phyloP scores from a whole-genome alignment of 2,888 invertebrate species.

The Aphrophora alni region DNA sequence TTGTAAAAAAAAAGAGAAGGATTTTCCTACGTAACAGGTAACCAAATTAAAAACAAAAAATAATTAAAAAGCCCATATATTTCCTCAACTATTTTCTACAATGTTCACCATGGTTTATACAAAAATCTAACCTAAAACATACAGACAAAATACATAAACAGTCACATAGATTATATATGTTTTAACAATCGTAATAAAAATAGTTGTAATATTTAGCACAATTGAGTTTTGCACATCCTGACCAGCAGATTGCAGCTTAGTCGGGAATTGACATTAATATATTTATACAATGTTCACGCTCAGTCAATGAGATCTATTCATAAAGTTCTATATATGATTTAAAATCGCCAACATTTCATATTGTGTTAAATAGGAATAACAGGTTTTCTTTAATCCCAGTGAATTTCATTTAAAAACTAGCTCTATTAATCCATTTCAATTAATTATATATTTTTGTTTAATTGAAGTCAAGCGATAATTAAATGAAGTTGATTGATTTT shows the following conservation, averaged over 20 bases:
- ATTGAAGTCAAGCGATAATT: too few species aligned
- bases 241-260: background rate
- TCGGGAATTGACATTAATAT: background rate
- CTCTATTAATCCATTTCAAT: too few species aligned
- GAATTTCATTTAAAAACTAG: too few species aligned
- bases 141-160: constrained; percentile 4
- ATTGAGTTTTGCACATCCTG: background rate
- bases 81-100: background rate
- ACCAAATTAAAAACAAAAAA: too few species aligned
- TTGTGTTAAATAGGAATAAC: background rate
- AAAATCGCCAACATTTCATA: background rate
- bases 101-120: background rate
- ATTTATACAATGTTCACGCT: background rate
- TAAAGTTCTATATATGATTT: background rate
- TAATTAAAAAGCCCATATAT: background rate
- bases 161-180: constrained; percentile 9
- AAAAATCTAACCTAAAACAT: background rate
- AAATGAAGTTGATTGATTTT: too few species aligned
- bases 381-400: too few species aligned
- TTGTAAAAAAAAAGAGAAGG: too few species aligned
- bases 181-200: background rate
- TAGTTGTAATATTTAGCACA: constrained; percentile 7
- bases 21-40: too few species aligned
- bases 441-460: too few species aligned
- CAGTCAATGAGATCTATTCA: background rate